Evolutionary conservation across 2,888 invertebrate species (phyloP).

Genomic region (Himalopsyche japonica): DNA sequence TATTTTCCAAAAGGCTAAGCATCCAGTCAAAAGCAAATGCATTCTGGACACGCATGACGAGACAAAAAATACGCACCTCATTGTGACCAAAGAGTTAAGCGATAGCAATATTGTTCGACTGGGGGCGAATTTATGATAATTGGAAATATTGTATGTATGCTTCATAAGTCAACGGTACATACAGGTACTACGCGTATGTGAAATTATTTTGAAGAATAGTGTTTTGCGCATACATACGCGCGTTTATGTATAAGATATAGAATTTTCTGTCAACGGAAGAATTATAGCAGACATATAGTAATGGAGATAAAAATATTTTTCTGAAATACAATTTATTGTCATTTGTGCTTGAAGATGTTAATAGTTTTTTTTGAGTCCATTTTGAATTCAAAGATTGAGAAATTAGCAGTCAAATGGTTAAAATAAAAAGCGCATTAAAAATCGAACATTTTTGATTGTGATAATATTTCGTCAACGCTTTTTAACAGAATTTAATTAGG

Average conservation of each 20-base stretch:
- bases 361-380: no score
- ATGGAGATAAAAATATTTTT: not conserved
- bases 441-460: no score
- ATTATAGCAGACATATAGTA: not conserved
- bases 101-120: not conserved
- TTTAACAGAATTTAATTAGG: no score
- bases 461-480: no score
- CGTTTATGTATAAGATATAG: not conserved
- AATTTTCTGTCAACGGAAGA: not conserved
- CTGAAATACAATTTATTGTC: no score
- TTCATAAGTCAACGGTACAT: not conserved
- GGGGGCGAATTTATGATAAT: conserved; percentile 27
- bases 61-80: not conserved
- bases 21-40: not conserved
- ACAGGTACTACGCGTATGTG: not conserved
- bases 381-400: no score
- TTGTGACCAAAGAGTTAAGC: not conserved
- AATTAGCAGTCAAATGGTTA: no score
- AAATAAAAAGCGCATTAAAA: no score
- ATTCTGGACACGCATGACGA: not conserved
- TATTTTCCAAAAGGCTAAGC: not conserved
- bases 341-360: no score
- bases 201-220: not conserved
- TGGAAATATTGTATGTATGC: conserved; percentile 21
- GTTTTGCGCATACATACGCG: not conserved